phyloP scores from a whole-genome alignment of 2,888 invertebrate species.

The Cephus runcator region DNA sequence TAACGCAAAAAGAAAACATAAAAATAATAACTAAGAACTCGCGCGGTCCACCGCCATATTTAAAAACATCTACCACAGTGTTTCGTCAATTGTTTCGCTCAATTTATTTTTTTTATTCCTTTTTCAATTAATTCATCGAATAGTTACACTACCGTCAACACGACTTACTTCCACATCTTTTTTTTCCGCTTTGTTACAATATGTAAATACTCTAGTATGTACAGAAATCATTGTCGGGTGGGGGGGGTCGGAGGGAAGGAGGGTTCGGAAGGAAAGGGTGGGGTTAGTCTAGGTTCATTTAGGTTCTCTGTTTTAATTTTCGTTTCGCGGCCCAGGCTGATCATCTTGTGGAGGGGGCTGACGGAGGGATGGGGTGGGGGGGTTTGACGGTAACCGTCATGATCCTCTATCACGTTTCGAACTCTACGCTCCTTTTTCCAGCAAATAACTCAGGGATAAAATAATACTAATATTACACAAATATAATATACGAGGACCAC shows the following conservation, averaged over 20 bases:
- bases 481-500: slow-evolving; percentile 40
- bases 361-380: slow-evolving; percentile 13
- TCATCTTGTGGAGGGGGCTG: too few relatives aligned
- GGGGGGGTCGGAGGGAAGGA: too few relatives aligned
- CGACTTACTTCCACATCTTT: slow-evolving; percentile 27
- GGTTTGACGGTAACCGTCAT: too few relatives aligned
- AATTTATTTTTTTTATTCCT: slow-evolving; percentile 8
- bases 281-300: too few relatives aligned
- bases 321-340: too few relatives aligned
- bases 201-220: slow-evolving; percentile 38
- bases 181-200: slow-evolving; percentile 18
- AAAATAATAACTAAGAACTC: slow-evolving; percentile 18
- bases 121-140: slow-evolving; percentile 28
- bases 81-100: not conserved
- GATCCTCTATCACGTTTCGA: too few relatives aligned
- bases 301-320: too few relatives aligned
- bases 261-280: too few relatives aligned
- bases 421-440: not conserved
- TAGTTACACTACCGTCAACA: slow-evolving; percentile 40
- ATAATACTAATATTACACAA: slow-evolving; percentile 55
- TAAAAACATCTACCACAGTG: slow-evolving; percentile 11
- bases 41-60: slow-evolving; percentile 21
- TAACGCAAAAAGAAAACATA: slow-evolving; percentile 29
- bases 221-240: slow-evolving; percentile 37
- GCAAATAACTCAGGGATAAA: slow-evolving; percentile 21